Conservation (phyloP, 1,140 invertebrate species). For the Thaumetopoea pityocampa region DNA sequence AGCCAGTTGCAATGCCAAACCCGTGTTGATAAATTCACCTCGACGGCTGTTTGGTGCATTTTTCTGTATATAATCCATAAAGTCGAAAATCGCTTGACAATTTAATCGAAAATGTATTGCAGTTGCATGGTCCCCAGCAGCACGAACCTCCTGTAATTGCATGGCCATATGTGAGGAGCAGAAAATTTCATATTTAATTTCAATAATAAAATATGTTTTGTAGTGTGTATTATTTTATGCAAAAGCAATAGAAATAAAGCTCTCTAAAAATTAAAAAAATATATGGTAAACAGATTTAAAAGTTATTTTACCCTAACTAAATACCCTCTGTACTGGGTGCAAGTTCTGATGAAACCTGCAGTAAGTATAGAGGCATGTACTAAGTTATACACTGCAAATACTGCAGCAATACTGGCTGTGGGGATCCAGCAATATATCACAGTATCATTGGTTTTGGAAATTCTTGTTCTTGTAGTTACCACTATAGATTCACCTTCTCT, state of each 20-base stretch:
- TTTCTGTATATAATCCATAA: constrained; percentile 84
- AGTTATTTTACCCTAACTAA: constrained; percentile 77
- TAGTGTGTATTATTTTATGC: too few species aligned
- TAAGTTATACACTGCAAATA: constrained; percentile 78
- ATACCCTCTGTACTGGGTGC: constrained; percentile 79
- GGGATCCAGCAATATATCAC: constrained; percentile 80
- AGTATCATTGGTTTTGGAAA: constrained; percentile 63
- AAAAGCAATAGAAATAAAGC: too few species aligned
- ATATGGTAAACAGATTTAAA: too few species aligned
- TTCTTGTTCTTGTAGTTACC: constrained; percentile 71
- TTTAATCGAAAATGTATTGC: constrained; percentile 79
- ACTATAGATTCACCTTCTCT: constrained; percentile 78
- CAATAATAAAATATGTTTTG: too few species aligned
- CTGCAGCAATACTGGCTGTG: constrained; percentile 72
- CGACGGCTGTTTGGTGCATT: constrained; percentile 76
- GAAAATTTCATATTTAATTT: too few species aligned
- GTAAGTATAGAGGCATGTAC: constrained; percentile 79
- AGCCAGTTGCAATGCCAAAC: constrained; percentile 77
- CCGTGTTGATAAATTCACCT: constrained; percentile 79
- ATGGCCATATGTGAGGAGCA: neutral
- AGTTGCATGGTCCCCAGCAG: constrained; percentile 76
- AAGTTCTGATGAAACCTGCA: constrained; percentile 81
- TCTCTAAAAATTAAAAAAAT: too few species aligned
- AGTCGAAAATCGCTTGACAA: constrained; percentile 82
- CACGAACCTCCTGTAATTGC: constrained; percentile 67